Evolutionary conservation across 2,888 invertebrate genomes (phyloP).

Genomic region (Crepidodera aurea): DNA sequence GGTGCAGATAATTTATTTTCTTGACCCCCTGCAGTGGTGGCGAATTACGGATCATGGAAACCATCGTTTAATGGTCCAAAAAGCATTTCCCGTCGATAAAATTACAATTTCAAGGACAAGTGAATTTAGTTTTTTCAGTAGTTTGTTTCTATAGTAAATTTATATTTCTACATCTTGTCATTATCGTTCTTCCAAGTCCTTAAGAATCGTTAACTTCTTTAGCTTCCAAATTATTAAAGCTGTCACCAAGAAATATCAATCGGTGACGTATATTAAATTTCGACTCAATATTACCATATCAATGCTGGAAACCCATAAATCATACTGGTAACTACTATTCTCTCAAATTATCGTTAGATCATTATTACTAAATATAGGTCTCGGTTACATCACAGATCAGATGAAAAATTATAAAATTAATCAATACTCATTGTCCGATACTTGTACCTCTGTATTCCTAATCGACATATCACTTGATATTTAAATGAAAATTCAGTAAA

Average conservation of each 20-base stretch:
- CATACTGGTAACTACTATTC: slow-evolving; percentile 22
- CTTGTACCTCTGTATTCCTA: not conserved
- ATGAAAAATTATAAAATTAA: slow-evolving; percentile 30
- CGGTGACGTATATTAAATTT: slow-evolving; percentile 2
- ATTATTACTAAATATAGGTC: slow-evolving; percentile 31
- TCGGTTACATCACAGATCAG: slow-evolving; percentile 15
- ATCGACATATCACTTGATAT: slow-evolving; percentile 14
- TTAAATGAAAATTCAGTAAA: slow-evolving; percentile 14
- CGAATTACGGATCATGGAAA: too few species aligned
- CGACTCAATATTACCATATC: slow-evolving; percentile 14
- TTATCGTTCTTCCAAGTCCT: too few species aligned
- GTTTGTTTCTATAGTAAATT: too few species aligned
- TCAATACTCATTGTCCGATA: slow-evolving; percentile 26
- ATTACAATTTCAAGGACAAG: too few species aligned
- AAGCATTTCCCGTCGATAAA: too few species aligned
- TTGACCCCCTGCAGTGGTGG: too few species aligned
- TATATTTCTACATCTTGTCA: too few species aligned
- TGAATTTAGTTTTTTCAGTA: too few species aligned
- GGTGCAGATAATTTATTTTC: too few species aligned
- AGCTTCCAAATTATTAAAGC: slow-evolving; percentile 1
- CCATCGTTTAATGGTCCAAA: too few species aligned
- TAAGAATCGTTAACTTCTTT: not conserved
- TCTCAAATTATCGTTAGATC: slow-evolving; percentile 14
- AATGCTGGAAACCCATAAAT: slow-evolving; percentile 16
- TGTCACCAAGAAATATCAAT: slow-evolving; percentile 15